Evolutionary conservation across 2,113 vertebrate species (phyloP).

Genomic region (Brevimyrus niger): DNA sequence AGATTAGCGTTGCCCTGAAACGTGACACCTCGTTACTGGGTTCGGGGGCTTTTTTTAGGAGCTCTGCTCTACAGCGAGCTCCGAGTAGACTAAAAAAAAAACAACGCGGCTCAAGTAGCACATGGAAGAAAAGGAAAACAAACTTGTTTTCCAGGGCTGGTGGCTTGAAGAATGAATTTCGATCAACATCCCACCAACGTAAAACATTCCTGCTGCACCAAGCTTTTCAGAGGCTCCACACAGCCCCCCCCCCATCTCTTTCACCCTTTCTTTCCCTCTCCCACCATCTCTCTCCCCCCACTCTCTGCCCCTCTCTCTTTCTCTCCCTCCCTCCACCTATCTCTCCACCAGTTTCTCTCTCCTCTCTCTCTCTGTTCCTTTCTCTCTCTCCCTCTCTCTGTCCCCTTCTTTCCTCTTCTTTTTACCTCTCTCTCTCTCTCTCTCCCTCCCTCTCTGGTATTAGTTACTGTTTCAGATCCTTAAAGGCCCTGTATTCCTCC

Average conservation of each 20-base stretch:
- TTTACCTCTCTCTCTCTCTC: not conserved
- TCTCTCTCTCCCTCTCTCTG: not conserved
- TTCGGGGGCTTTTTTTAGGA: not conserved
- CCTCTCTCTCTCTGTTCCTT: not conserved
- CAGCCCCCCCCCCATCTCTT: not conserved
- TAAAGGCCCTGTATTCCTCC: not conserved
- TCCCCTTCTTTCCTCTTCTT: not conserved
- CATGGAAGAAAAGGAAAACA: not conserved
- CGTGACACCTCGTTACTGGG: not conserved
- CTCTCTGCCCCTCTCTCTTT: not conserved
- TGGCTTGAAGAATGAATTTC: not conserved
- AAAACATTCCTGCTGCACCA: not conserved
- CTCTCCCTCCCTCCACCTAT: not conserved
- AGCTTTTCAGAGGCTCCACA: not conserved
- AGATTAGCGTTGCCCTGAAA: not conserved
- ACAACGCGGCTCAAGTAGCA: not conserved
- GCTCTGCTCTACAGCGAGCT: not conserved
- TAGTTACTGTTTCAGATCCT: constrained; percentile 7
- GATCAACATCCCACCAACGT: not conserved
- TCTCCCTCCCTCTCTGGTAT: not conserved
- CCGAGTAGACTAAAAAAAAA: not conserved
- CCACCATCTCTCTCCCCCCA: not conserved
- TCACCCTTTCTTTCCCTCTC: not conserved
- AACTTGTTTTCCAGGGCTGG: not conserved
- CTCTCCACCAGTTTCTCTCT: not conserved